Evolutionary conservation across 2,113 vertebrate genomes (phyloP), one percentile per base, ranked within the genome.

Genomic region (Dicrurus megarhynchus): DNA sequence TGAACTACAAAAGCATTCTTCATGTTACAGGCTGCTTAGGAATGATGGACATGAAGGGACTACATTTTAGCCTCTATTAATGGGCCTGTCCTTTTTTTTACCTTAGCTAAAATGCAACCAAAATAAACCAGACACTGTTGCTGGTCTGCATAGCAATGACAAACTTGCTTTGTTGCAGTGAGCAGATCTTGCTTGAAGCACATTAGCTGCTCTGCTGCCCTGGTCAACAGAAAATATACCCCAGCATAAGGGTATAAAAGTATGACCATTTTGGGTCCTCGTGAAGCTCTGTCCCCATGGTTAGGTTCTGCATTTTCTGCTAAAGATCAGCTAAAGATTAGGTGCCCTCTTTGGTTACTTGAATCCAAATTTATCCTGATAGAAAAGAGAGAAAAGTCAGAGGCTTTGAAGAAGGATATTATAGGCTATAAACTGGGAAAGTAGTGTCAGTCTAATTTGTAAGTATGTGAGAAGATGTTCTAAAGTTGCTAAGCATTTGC

Each of bases 1-100:
- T 83, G 74, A 96, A 96, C 78, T 87, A 91, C 93, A 90, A 88
- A 95, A 53, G 37, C 82, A 84, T 93, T 89, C 44, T 71, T 93
- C 91, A 63, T 85, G 85, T 89, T 97, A 76, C 44, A 83, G 77
- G 41, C 82, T 90, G 53, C 44, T 69, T 60, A 87, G 71, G 90
- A 92, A 85, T 85, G 79, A 87, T 70, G 75, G 67, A 93, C 49
- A 86, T 26, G 47, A 82, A 95, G 50, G 46, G 78, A 60, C 56
- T 84, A 41, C 79, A 87, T 97, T 95, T 89, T 63, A 81, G 4
- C 27, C 21, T 70, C 23, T 92, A n/a, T 74, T 89, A 90, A 71
- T 44, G 35, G 52, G 4, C 27, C 42, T 39, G 68, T 50, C 42
- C 9, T 79, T 90, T 84, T 79, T 76, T 59, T 5, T 30, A 47